A percentile compares a stretch with the other conserved stretches of the same genome.
Conservation (phyloP, 2,113 vertebrate species). For the Pseudopodoces humilis region DNA sequence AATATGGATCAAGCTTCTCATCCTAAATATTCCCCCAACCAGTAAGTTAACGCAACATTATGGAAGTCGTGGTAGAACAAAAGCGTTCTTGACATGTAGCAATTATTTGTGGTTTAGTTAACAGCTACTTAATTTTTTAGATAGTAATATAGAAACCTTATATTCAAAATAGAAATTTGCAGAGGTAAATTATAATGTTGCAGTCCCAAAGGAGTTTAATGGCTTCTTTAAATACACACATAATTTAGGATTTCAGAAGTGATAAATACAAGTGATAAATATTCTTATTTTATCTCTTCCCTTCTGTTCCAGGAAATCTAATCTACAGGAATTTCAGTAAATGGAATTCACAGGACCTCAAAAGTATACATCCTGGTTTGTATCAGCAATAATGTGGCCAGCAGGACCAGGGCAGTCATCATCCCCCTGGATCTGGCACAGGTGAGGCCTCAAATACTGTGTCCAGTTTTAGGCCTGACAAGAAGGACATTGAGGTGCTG, state of each 20-base stretch:
- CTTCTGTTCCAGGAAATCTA: not conserved
- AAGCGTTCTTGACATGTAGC: not conserved
- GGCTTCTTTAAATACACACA: not conserved
- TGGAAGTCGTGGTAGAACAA: not conserved
- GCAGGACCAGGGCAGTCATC: not conserved
- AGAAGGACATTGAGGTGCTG: not conserved
- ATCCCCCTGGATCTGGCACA: rapidly evolving
- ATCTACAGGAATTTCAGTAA: not conserved
- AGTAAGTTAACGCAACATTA: not conserved
- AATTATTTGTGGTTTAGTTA: not conserved
- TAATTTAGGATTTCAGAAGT: not conserved
- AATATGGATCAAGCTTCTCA: not conserved
- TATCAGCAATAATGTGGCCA: not conserved
- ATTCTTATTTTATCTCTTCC: not conserved
- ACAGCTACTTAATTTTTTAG: not conserved
- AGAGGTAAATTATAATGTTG: not conserved
- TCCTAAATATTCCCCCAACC: not conserved
- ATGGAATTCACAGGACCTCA: not conserved
- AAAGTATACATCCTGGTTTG: not conserved
- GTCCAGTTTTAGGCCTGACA: rapidly evolving
- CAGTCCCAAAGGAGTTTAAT: not conserved
- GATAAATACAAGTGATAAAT: not conserved
- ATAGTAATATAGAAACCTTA: not conserved
- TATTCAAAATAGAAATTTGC: not conserved
- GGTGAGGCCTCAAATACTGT: not conserved